Evolutionary conservation across 2,113 vertebrate genomes (phyloP).

Genomic region (Cyanistes caeruleus): DNA sequence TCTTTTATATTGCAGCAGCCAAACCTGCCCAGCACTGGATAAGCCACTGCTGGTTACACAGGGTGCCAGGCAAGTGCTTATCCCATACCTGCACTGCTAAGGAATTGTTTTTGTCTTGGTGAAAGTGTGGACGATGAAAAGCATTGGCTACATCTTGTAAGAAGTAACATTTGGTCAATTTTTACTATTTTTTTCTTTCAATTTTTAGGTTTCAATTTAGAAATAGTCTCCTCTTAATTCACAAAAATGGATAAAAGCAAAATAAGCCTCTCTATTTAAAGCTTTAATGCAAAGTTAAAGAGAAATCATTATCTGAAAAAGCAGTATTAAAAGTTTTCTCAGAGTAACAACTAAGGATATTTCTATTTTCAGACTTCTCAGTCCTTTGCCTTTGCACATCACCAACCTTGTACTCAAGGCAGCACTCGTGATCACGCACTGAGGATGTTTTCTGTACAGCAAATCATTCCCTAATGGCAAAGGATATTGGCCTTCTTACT

Average conservation of each 20-base stretch:
- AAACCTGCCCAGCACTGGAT: not conserved
- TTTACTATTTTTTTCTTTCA: not conserved
- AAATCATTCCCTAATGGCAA: not conserved
- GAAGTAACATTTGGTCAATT: not conserved
- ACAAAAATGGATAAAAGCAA: not conserved
- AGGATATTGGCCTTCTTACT: not conserved
- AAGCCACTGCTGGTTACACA: not conserved
- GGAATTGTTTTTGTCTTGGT: not conserved
- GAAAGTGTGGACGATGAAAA: not conserved
- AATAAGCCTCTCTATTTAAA: not conserved
- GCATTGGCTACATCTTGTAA: not conserved
- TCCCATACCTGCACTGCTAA: not conserved
- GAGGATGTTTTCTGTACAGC: not conserved
- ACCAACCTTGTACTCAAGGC: not conserved
- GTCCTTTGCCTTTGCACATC: not conserved
- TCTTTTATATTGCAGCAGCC: no score
- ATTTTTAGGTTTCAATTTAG: not conserved
- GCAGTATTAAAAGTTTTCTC: not conserved
- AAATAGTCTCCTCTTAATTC: not conserved
- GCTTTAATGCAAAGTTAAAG: not conserved
- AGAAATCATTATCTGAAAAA: not conserved
- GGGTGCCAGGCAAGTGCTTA: not conserved
- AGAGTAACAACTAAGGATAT: not conserved
- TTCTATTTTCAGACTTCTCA: not conserved
- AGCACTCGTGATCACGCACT: not conserved